A percentile compares a stretch with the other conserved stretches of the same genome.
phyloP scores from a whole-genome alignment of 2,113 vertebrate genomes.

The Bos taurus region ARS-UCD2.0 NC_037343.1:13811501-13812000 shows the following conservation, averaged over 20 bases:
- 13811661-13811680: neutral
- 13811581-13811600: neutral
- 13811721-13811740: neutral
- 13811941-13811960: neutral
- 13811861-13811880: neutral
- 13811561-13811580: neutral
- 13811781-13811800: neutral
- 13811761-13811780: neutral
- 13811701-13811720: neutral
- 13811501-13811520: neutral
- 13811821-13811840: neutral
- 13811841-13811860: neutral
- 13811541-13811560: fast-evolving
- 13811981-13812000: neutral
- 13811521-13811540: neutral
- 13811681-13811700: neutral
- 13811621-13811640: neutral
- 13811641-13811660: neutral
- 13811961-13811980: neutral
- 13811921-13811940: neutral
- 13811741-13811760: neutral
- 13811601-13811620: neutral
- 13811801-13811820: neutral
- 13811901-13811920: neutral
- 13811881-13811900: neutral